These are phyloP conservation scores for Strigamia crassipes DNA, from an alignment of 2,888 invertebrate species.

Conservation along the genomic window DNA sequence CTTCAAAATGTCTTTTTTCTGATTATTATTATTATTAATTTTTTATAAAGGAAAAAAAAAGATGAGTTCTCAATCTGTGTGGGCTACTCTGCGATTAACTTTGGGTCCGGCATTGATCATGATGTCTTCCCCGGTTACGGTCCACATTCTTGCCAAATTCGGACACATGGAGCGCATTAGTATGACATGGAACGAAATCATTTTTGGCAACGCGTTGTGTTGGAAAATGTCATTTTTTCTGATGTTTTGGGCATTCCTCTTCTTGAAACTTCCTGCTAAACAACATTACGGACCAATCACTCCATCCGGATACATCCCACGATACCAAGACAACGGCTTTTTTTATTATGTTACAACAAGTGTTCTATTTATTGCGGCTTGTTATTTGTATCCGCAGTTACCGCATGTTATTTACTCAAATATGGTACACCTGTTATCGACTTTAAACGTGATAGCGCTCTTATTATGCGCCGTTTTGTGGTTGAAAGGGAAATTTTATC, in stretches of 20 bases:
- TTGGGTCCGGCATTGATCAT: background rate
- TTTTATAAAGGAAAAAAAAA: too few relatives aligned
- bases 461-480: constrained; percentile 59
- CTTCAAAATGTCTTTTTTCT: too few relatives aligned
- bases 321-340: constrained; percentile 61
- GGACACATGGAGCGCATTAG: background rate
- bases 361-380: constrained; percentile 56
- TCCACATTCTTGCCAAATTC: background rate
- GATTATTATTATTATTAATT: too few relatives aligned
- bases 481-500: background rate
- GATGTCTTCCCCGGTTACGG: background rate
- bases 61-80: too few relatives aligned
- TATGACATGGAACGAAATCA: background rate
- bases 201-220: constrained; percentile 40
- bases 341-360: constrained; percentile 57
- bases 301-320: constrained; percentile 61
- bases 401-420: constrained; percentile 60
- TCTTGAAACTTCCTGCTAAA: constrained; percentile 59
- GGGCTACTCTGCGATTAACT: too few relatives aligned
- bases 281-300: constrained; percentile 61
- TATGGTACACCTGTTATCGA: constrained; percentile 61
- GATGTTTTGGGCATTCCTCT: constrained; percentile 59
- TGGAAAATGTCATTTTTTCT: constrained; percentile 53
- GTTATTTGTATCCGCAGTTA: constrained; percentile 60
- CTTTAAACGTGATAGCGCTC: constrained; percentile 60